Conservation (phyloP, 2,888 invertebrate genomes). For the Leptopterna dolabrata region DNA sequence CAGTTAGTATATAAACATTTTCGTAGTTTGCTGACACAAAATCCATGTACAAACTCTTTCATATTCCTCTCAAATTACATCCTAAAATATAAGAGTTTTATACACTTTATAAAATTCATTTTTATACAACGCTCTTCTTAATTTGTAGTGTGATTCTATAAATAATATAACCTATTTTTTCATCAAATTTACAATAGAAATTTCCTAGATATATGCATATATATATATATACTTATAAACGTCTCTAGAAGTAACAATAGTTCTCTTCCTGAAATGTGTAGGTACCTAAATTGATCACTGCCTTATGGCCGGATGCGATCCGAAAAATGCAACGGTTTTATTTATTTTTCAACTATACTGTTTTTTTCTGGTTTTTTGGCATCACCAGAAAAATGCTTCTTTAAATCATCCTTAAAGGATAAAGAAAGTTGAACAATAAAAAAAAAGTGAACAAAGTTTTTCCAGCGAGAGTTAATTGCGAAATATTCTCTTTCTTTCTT, state of each 20-base stretch:
- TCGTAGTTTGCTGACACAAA: constrained; percentile 46
- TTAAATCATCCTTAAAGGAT: background rate
- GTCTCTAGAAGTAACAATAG: background rate
- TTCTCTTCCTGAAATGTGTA: constrained; percentile 36
- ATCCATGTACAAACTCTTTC: constrained; percentile 48
- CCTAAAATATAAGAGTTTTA: constrained; percentile 25
- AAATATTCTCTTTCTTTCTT: background rate
- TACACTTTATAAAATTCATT: constrained; percentile 48
- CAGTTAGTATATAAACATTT: constrained; percentile 52
- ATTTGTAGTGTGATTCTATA: constrained; percentile 2
- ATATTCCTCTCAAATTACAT: constrained; percentile 34
- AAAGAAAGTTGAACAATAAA: background rate
- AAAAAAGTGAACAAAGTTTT: background rate
- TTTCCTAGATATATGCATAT: background rate
- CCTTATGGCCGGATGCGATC: constrained; percentile 40
- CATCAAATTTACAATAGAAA: constrained; percentile 16
- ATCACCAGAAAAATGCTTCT: constrained; percentile 39
- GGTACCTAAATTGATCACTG: constrained; percentile 34
- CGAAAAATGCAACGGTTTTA: constrained; percentile 37
- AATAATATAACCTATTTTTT: background rate
- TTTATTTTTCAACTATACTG: background rate
- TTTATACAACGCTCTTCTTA: constrained; percentile 43
- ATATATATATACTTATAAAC: constrained; percentile 13
- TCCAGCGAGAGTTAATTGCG: background rate
- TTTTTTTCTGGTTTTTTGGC: constrained; percentile 14